Evolutionary conservation across 2,113 vertebrate genomes (phyloP).

Genomic region (Uropsilus gracilis): DNA sequence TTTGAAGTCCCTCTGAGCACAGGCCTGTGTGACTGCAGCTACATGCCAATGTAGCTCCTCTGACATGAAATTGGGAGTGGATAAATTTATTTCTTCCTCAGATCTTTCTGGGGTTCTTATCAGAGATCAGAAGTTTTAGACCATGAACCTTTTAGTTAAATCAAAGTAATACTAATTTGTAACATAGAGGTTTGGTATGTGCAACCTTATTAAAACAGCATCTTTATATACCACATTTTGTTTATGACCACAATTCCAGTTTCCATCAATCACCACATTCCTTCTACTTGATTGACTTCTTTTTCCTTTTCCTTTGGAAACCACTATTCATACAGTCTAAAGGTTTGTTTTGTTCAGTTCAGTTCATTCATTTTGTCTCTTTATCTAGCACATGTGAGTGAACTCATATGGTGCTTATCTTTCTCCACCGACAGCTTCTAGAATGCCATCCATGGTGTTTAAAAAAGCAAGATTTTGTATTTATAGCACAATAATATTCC

Average conservation of each 20-base stretch:
- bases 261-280: neutral
- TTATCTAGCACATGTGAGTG: neutral
- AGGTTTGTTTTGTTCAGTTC: too few relatives aligned
- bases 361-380: neutral
- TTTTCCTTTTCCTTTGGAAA: neutral
- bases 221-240: neutral
- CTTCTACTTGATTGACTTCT: neutral
- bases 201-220: neutral
- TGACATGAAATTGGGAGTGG: neutral
- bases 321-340: neutral
- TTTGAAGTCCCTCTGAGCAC: neutral
- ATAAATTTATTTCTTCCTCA: neutral
- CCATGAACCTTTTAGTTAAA: neutral
- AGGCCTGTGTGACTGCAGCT: neutral
- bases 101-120: neutral
- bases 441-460: neutral
- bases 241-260: neutral
- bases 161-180: too few relatives aligned
- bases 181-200: neutral
- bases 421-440: neutral
- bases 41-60: neutral
- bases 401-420: neutral
- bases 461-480: neutral
- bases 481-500: neutral
- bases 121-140: neutral